Evolutionary conservation across 2,797 vertebrate genomes (phyloP), one percentile per base, ranked within the genome.

Genomic region (Anabacerthia variegaticeps): DNA sequence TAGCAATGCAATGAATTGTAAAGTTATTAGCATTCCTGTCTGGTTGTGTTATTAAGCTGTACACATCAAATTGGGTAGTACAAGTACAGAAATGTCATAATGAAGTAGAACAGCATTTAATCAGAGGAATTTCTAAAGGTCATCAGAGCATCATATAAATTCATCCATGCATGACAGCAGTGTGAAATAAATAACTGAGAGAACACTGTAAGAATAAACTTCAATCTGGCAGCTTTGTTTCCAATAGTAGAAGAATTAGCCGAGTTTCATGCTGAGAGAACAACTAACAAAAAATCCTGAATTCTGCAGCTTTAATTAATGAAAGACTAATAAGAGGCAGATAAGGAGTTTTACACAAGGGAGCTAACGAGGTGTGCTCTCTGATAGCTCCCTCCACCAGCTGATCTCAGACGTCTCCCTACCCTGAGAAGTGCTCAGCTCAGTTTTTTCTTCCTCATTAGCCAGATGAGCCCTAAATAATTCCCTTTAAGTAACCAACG

Each of bases 11-110:
- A 96, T 97, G 98, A 98, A 98, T 98, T 97, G 97, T 94, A 94
- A 96, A 96, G 96, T 98, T 98, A 98, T 98, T 98, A 98, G 97
- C 97, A 98, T 98, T 97, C 93, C 85, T 97, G 97, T 98, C 98
- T 97, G 96, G 97, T 96, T 97, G 95, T 96, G 97, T 97, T 98
- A 98, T 98, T 98, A 98, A 98, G 98, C 97, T 95, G 94, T 98
- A 98, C 97, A 98, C 97, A 97, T 98, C 98, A 97, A 97, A 96
- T 97, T 92, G 93, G 96, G 96, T 97, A 96, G 95, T 97, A 98
- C 97, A 97, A 97, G 97, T 93, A 95, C 93, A 97, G 97, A 97
- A 98, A 98, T 97, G 97, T 97, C 96, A 95, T 92, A 95, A 98
- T 96, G 97, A 97, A 97, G 97, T 96, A 94, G 88, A 97, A 95